phyloP scores from a whole-genome alignment of 2,797 vertebrate genomes.

The Xenops minutus region DNA sequence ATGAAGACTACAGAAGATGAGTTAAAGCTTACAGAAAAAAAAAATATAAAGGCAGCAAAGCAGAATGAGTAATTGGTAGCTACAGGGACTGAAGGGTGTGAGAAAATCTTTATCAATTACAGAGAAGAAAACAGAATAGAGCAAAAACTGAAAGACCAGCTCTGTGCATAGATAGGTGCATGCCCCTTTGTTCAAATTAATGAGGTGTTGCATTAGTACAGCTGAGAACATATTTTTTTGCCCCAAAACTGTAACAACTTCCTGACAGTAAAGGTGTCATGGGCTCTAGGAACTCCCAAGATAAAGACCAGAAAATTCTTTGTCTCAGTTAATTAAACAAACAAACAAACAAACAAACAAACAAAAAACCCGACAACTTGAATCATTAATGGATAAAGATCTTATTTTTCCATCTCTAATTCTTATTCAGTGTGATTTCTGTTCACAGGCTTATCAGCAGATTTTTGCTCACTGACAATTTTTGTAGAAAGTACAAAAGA shows the following conservation, averaged over 20 bases:
- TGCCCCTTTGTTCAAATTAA: not conserved
- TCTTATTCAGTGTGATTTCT: not conserved
- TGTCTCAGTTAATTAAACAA: not conserved
- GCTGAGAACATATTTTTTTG: not conserved
- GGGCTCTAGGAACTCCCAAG: not conserved
- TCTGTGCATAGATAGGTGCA: not conserved
- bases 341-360: too few relatives aligned
- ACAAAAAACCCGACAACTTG: not conserved
- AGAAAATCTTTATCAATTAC: slow-evolving; percentile 32
- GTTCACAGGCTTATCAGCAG: not conserved
- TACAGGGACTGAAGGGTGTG: not conserved
- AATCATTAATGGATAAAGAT: not conserved
- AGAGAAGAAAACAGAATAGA: not conserved
- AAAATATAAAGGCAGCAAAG: slow-evolving; percentile 27
- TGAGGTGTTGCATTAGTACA: not conserved
- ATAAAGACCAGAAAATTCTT: not conserved
- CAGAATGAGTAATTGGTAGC: slow-evolving; percentile 39
- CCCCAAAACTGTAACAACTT: not conserved
- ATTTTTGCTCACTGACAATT: not conserved
- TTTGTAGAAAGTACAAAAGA: not conserved
- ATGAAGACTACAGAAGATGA: not conserved
- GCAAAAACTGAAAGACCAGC: not conserved
- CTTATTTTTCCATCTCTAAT: not conserved
- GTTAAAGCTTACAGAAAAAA: not conserved
- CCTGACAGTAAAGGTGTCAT: not conserved